A percentile compares a stretch with the other conserved stretches of the same genome.
Evolutionary conservation across 2,113 vertebrate genomes (phyloP).

Genomic region (Calcarius ornatus): DNA sequence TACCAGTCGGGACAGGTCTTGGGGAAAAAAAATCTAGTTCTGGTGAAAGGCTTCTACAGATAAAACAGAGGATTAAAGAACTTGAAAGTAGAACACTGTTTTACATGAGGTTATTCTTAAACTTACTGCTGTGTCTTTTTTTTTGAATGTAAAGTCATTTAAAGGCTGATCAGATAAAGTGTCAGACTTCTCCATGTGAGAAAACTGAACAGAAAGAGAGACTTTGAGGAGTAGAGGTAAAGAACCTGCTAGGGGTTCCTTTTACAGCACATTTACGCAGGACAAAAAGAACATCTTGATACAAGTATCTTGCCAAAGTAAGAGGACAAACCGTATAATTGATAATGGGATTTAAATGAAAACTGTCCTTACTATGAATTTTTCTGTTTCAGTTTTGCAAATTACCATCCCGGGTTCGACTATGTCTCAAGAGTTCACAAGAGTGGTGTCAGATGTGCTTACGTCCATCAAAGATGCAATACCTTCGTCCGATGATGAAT

Average conservation of each 20-base stretch:
- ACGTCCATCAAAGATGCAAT: slow-evolving; percentile 63
- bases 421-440: background rate
- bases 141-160: slow-evolving; percentile 39
- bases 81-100: slow-evolving; percentile 46
- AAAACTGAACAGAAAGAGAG: slow-evolving; percentile 33
- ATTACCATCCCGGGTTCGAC: background rate
- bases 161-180: slow-evolving; percentile 53
- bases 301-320: background rate
- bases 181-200: slow-evolving; percentile 24
- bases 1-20: background rate
- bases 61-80: slow-evolving; percentile 52
- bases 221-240: slow-evolving; percentile 23
- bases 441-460: background rate
- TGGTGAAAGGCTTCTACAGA: background rate
- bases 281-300: slow-evolving; percentile 20
- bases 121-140: slow-evolving; percentile 45
- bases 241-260: slow-evolving; percentile 2
- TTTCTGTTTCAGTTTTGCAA: background rate
- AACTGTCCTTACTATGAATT: background rate
- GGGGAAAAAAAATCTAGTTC: background rate
- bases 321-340: background rate
- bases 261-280: slow-evolving; percentile 4
- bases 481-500: slow-evolving; percentile 99
- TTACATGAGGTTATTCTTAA: slow-evolving; percentile 49
- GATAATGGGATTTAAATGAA: background rate